Base-by-base conservation (phyloP, 2,888 invertebrate genomes). In the Hydraecia micacea region DNA sequence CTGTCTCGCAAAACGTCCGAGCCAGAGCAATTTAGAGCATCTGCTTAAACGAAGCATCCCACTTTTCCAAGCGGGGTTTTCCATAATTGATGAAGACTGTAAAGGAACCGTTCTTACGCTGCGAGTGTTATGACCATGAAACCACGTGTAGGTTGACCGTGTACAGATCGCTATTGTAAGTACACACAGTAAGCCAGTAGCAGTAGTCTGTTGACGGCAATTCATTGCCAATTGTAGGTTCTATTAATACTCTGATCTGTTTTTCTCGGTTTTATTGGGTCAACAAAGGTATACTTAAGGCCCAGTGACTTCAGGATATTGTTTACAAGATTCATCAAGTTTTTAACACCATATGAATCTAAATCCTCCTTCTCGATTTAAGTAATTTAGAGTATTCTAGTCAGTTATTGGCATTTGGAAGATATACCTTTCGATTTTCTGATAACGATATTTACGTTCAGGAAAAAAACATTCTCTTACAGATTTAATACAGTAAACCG, bases 31-130 rank as follows among this genome's bases (percentile, higher is more conserved):
- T 79, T 36, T 15, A 36, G 9, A 70, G 11, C 9, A 42, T 36
- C 25, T 28, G n/a, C 62, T 32, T 21, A 32, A 46, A 73, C 13
- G 21, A 52, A 63, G 32, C 18, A 55, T 58, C 42, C 42, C 21
- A 71, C 46, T 42, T 79, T 70, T 32, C 62, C 28, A 32, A 73
- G 42, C 28, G 75, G 65, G 69, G 73, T 70, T 70, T 81, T 82
- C 76, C 82, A 62, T 86, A 67, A 81, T 68, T 74, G 71, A 49
- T 28, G 71, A 83, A 86, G 66, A 73, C 77, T 76, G 77, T 42
- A 66, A 83, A 73, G 82, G 77, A 73, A 77, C 76, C 65, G 67
- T 77, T 71, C 75, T 52, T 58, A 75, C 60, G 62, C 46, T 21
- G 32, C 52, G 36, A 58, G 11, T 60, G 60, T n/a, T 58, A 39